Percentiles rank a stretch among this genome's conserved stretches.
phyloP scores from a whole-genome alignment of 2,888 invertebrate genomes.

The Ormyrus thymus region DNA sequence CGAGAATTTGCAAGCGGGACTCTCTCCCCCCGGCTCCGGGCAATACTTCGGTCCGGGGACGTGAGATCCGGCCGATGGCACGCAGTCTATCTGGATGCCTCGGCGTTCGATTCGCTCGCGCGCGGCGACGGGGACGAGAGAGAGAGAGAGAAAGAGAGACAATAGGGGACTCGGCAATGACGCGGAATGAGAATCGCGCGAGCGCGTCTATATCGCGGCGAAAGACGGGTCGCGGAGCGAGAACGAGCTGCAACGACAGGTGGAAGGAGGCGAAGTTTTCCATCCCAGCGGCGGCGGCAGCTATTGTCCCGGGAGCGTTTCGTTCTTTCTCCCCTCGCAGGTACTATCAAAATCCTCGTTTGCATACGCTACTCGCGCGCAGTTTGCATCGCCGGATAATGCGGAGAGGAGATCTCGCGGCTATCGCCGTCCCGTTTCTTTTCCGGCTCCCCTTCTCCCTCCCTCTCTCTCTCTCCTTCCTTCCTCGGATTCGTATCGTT shows the following conservation, averaged over 20 bases:
- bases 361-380: constrained; percentile 56
- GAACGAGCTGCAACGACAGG: constrained; percentile 30
- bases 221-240: constrained; percentile 4
- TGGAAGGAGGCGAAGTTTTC: constrained; percentile 52
- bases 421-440: constrained; percentile 27
- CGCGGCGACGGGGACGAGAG: not conserved
- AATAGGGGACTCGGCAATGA: constrained; percentile 53
- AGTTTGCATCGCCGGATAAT: constrained; percentile 55
- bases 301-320: constrained; percentile 55
- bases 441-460: not conserved
- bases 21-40: not conserved
- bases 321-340: constrained; percentile 32
- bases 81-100: constrained; percentile 50
- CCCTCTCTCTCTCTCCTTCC: not conserved
- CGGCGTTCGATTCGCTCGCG: constrained; percentile 38
- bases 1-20: constrained; percentile 32
- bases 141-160: constrained; percentile 45
- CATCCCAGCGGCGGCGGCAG: constrained; percentile 21
- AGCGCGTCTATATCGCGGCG: not conserved
- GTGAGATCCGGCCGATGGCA: constrained; percentile 16
- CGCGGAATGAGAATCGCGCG: constrained; percentile 55
- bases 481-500: constrained; percentile 55
- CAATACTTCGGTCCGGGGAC: not conserved
- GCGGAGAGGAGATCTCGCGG: constrained; percentile 28
- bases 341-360: constrained; percentile 58